Conservation (phyloP, 1,140 invertebrate species). For the Nylanderia fulva region DNA sequence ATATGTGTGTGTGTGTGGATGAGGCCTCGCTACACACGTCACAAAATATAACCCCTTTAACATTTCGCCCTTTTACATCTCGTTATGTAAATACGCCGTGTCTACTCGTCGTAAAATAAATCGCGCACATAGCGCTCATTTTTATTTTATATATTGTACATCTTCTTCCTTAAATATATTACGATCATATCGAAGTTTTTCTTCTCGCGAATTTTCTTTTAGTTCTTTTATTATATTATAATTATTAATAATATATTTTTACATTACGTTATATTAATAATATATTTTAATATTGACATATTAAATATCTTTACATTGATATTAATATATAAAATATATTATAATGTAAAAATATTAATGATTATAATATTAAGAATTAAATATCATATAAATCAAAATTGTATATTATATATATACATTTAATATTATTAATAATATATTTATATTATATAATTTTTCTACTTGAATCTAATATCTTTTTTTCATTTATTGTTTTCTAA, state of each 20-base stretch:
- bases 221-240: background rate
- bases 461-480: background rate
- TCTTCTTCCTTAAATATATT: slow-evolving; percentile 14
- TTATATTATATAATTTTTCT: background rate
- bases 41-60: background rate
- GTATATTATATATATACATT: too few relatives aligned
- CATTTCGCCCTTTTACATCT: background rate
- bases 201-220: background rate
- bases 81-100: background rate
- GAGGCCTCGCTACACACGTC: background rate
- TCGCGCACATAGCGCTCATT: background rate
- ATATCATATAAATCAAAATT: too few relatives aligned
- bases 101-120: slow-evolving; percentile 7
- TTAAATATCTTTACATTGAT: too few relatives aligned
- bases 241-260: too few relatives aligned
- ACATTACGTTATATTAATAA: too few relatives aligned
- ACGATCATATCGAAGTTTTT: background rate
- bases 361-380: too few relatives aligned
- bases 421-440: too few relatives aligned
- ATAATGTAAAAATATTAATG: too few relatives aligned
- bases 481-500: background rate
- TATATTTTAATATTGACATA: too few relatives aligned
- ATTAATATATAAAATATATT: too few relatives aligned
- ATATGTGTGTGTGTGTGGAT: background rate
- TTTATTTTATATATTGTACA: slow-evolving; percentile 20